phyloP scores from a whole-genome alignment of 2,797 vertebrate genomes.

The Tragopan temminckii region DNA sequence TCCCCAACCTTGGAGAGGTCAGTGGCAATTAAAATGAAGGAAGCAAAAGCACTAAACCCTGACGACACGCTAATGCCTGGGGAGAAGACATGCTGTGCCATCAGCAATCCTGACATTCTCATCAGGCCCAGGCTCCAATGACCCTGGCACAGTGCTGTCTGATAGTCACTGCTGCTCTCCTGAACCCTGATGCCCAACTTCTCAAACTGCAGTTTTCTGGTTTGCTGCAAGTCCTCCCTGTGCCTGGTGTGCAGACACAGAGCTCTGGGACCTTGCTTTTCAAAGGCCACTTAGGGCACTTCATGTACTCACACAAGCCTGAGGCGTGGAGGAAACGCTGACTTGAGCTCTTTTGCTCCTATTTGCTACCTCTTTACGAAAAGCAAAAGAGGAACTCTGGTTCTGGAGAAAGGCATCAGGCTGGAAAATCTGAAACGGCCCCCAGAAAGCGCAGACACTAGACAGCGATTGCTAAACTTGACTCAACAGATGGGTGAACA shows the following conservation, averaged over 20 bases:
- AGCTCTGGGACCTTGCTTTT: background rate
- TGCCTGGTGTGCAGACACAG: background rate
- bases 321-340: background rate
- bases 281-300: background rate
- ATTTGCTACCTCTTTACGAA: background rate
- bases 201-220: background rate
- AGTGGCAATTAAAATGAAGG: constrained; percentile 50
- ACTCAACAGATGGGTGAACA: background rate
- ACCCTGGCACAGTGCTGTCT: background rate
- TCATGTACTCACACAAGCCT: background rate
- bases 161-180: background rate
- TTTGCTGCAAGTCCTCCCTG: background rate
- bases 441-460: background rate
- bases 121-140: background rate
- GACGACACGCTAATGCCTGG: background rate
- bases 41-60: constrained; percentile 34
- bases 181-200: background rate
- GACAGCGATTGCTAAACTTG: background rate
- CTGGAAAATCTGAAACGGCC: background rate
- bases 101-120: background rate
- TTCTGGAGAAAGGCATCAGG: background rate
- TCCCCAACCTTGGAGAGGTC: constrained; percentile 60
- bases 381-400: background rate
- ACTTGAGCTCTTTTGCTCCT: background rate
- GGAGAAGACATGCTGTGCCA: background rate